Evolutionary conservation across 2,797 vertebrate genomes (phyloP), one percentile per base, ranked within the genome.

Genomic region (Sus cebifrons): DNA sequence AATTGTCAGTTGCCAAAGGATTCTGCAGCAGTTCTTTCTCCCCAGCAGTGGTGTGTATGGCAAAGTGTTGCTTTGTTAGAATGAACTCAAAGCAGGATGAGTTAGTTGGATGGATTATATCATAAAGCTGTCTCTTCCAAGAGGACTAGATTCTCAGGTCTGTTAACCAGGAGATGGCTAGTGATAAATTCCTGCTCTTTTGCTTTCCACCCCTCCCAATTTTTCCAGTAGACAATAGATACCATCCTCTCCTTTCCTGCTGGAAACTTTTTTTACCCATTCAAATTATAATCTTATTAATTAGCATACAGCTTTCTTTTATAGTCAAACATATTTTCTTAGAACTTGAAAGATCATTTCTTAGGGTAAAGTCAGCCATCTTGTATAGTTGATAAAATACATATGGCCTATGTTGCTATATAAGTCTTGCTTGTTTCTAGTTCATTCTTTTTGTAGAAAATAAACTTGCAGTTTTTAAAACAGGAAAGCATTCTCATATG

Each of bases 121-220:
- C 54, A 49, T 84, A n/a, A 65, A 82, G 18, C 74, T 58, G 10
- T 70, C 21, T 82, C 0, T 90, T 77, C 56, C 36, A 65, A 68
- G 70, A 89, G 68, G 40, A 27, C 86, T 75, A 40, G 20, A 18
- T 95, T 78, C 68, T 91, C 52, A 88, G 67, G 18, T 65, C 65
- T 90, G 25, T 44, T 81, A 77, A 82, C 54, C 62, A 95, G 91
- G 79, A 92, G 92, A 78, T 1, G 5, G 84, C 20, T 74, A 36
- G 18, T 95, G 58, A 86, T 73, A 84, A 89, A 77, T 71, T 95
- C 68, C 96, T 89, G 32, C 54, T 75, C n/a, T 92, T 93, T 20
- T 49, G 25, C 25, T 17, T 14, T 0, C 14, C 3, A 16, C 7
- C 18, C 15, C 4, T 14, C 9, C 32, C 18, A 20, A 0, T 75